Evolutionary conservation across 2,797 vertebrate species (phyloP), one percentile per base, ranked within the genome.

Genomic region (Hoplostethus atlanticus): DNA sequence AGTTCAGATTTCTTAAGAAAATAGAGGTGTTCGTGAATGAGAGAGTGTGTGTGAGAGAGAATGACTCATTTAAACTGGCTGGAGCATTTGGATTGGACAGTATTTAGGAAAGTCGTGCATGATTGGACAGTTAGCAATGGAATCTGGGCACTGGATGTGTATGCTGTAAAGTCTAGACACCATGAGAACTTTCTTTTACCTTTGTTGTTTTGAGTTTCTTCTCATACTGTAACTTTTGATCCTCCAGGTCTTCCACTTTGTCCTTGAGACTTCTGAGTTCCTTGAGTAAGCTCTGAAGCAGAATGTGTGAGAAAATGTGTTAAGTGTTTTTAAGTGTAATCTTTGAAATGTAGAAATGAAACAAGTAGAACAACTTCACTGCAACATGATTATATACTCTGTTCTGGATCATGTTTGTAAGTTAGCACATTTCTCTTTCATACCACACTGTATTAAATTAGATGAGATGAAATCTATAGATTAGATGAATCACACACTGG

Each of bases 141-240:
- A 87, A 88, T 80, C 53, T 86, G 77, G 66, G 69, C 73, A 84
- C 15, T 21, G 54, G 57, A 87, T 52, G 58, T 67, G 48, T 53
- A 38, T 52, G 44, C 17, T 72, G 21, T 28, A 76, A 73, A 34
- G 59, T 81, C 76, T 71, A 79, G 77, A 84, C 70, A 44, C 7
- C 28, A 30, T 55, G 16, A 9, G 75, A 59, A n/a, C 21, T 54
- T 46, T 54, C 28, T 68, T 76, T 94, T 95, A 99, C 98, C 96
- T 98, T 97, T 16, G 96, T 97, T 72, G 96, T 95, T 88, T 97
- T 97, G 80, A 99, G 93, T 87, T 96, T 96, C 94, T 96, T 96
- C 75, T 98, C 97, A 0, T 97, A 98, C 64, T 97, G 96, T 34
- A 93, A 91, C 83, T 97, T 97, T 88, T 99, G 96, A 12, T 96